A percentile compares a stretch with the other conserved stretches of the same genome.
Conservation (phyloP, 2,113 vertebrate species). For the Mixornis gularis region DNA sequence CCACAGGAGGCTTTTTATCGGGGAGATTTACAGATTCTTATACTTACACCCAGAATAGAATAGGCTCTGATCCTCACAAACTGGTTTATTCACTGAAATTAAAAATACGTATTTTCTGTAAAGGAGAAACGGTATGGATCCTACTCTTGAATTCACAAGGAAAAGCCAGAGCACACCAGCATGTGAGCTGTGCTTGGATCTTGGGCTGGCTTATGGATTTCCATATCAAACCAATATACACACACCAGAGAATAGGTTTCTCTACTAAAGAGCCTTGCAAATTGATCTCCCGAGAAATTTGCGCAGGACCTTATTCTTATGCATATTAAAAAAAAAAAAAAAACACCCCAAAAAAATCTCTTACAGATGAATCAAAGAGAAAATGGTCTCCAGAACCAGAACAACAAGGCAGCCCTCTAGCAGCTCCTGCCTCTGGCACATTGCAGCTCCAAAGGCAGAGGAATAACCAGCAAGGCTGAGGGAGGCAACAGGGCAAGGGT, state of each 20-base stretch:
- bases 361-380: conserved; percentile 59
- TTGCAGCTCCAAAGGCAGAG: not conserved
- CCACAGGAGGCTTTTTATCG: conserved; percentile 19
- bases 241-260: conserved; percentile 61
- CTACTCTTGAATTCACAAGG: conserved; percentile 15
- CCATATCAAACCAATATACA: conserved; percentile 67
- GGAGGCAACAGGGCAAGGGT: not conserved
- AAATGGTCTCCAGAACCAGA: conserved; percentile 32
- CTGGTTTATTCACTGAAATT: not conserved
- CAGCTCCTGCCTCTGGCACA: conserved; percentile 31
- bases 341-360: not conserved
- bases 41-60: not conserved
- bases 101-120: not conserved
- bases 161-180: not conserved
- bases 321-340: not conserved
- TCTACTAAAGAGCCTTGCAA: conserved; percentile 58
- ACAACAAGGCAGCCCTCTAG: conserved; percentile 13
- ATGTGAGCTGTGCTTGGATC: conserved; percentile 19
- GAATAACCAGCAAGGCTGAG: not conserved
- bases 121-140: not conserved
- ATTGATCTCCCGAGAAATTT: conserved; percentile 68
- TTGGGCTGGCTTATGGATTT: conserved; percentile 57
- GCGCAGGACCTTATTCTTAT: conserved; percentile 45
- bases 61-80: not conserved
- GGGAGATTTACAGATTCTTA: conserved; percentile 17